Conservation (phyloP, 2,888 invertebrate species). For the Notocelia uddmanniana region DNA sequence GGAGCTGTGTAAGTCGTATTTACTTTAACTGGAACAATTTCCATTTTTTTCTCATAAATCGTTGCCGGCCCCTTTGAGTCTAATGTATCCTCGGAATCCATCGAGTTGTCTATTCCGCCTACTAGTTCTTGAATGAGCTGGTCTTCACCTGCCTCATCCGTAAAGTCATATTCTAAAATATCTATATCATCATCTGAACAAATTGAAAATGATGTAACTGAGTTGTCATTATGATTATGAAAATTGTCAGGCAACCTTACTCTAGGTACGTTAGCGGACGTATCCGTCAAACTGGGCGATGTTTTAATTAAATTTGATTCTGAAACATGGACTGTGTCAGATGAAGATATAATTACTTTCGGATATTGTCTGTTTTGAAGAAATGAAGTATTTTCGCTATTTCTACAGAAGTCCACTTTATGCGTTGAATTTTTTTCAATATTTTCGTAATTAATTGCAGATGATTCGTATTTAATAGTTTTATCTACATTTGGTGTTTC, state of each 20-base stretch:
- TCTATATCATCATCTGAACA: slow-evolving; percentile 74
- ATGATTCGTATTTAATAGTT: slow-evolving; percentile 57
- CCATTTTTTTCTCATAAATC: slow-evolving; percentile 73
- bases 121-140: slow-evolving; percentile 78
- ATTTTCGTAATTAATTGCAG: slow-evolving; percentile 72
- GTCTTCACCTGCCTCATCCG: slow-evolving; percentile 74
- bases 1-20: slow-evolving; percentile 64
- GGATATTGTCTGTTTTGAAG: slow-evolving; percentile 70
- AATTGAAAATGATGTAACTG: slow-evolving; percentile 71
- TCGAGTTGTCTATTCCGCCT: slow-evolving; percentile 78
- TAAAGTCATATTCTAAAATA: slow-evolving; percentile 62
- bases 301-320: slow-evolving; percentile 88
- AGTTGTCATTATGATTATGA: slow-evolving; percentile 68
- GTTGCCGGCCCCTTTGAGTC: slow-evolving; percentile 80
- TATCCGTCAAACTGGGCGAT: slow-evolving; percentile 73
- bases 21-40: slow-evolving; percentile 79
- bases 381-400: slow-evolving; percentile 51
- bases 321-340: slow-evolving; percentile 71
- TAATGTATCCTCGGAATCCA: slow-evolving; percentile 66
- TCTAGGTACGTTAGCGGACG: slow-evolving; percentile 77
- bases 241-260: slow-evolving; percentile 82
- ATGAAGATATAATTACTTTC: slow-evolving; percentile 84
- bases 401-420: slow-evolving; percentile 56
- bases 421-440: slow-evolving; percentile 66
- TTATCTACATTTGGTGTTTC: slow-evolving; percentile 62